A percentile compares a stretch with the other conserved stretches of the same genome.
Conservation (phyloP, 2,888 invertebrate genomes). For the Agonopterix alstromeriana region DNA sequence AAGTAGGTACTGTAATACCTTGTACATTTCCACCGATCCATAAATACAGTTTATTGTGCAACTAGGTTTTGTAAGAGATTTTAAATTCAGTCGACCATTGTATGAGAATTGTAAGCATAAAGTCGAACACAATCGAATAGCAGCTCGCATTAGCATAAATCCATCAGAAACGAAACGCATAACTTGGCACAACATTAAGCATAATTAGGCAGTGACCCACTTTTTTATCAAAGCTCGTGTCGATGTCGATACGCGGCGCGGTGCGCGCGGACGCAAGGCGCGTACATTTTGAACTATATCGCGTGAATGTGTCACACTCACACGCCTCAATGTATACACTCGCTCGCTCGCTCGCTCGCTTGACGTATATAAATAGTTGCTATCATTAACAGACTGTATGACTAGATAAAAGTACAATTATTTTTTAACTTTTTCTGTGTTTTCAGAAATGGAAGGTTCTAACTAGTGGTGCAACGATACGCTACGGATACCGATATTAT, state of each 20-base stretch:
- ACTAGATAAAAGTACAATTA: no score
- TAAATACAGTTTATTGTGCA: constrained; percentile 2
- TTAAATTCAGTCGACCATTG: neutral
- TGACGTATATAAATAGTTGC: no score
- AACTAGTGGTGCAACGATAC: no score
- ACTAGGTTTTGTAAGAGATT: neutral
- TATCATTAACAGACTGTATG: no score
- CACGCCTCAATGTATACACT: no score
- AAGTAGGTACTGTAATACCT: constrained; percentile 10
- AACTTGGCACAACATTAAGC: constrained; percentile 49
- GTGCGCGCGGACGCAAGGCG: no score
- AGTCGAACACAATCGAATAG: constrained; percentile 24
- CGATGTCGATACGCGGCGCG: neutral
- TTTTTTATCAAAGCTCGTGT: constrained; percentile 49
- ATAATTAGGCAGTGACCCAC: constrained; percentile 63
- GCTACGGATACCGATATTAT: no score
- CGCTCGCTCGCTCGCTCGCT: no score
- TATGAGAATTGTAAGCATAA: constrained; percentile 18
- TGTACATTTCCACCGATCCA: neutral
- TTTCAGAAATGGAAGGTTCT: no score
- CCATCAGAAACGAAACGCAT: constrained; percentile 48
- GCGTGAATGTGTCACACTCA: no score
- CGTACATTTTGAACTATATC: no score
- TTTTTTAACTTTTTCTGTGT: no score
- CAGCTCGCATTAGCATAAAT: constrained; percentile 45